These are phyloP conservation scores for Chrysoperla carnea DNA, from an alignment of 1,140 invertebrate genomes.

Conservation along the genomic window DNA sequence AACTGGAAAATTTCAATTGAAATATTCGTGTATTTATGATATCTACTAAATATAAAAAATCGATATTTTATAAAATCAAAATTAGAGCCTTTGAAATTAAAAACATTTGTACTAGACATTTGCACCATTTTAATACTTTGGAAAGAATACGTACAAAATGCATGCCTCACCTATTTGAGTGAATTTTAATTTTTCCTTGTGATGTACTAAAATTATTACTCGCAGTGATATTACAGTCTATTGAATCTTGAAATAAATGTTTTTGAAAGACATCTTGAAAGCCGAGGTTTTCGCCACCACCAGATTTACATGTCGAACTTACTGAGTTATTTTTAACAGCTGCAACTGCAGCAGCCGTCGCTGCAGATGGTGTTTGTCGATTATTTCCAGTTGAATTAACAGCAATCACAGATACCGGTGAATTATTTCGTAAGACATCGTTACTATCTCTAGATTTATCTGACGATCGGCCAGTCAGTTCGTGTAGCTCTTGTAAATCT, in stretches of 20 bases:
- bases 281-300: conserved; percentile 5
- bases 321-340: conserved; percentile 1
- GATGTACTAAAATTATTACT: neutral
- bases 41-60: too few relatives aligned
- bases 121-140: too few relatives aligned
- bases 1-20: too few relatives aligned
- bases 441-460: neutral
- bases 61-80: too few relatives aligned
- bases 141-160: too few relatives aligned
- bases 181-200: neutral
- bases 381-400: conserved; percentile 16
- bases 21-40: too few relatives aligned
- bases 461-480: conserved; percentile 11
- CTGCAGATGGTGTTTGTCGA: conserved; percentile 8
- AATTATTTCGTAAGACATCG: conserved; percentile 1
- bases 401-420: conserved; percentile 19
- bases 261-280: conserved; percentile 21
- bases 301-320: conserved; percentile 2
- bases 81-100: too few relatives aligned
- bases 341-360: conserved; percentile 1
- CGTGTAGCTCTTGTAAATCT: conserved; percentile 17
- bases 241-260: conserved; percentile 15
- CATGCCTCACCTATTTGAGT: too few relatives aligned
- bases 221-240: neutral
- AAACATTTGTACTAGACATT: too few relatives aligned